phyloP scores from a whole-genome alignment of 2,113 vertebrate species.

The Planiliza haematocheilus region DNA sequence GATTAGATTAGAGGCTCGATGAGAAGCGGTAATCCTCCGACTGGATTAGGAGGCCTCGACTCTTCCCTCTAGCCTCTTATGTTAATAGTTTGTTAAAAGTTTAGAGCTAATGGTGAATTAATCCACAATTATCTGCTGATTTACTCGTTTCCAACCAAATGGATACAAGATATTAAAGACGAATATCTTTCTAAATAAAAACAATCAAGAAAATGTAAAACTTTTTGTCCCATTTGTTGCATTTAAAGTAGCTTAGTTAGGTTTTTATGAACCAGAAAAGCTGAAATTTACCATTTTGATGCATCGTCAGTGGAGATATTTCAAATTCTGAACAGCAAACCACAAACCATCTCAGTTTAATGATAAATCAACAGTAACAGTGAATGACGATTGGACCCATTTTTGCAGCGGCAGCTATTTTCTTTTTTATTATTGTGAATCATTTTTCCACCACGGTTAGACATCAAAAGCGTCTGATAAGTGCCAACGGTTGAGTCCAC shows the following conservation, averaged over 20 bases:
- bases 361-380: not conserved
- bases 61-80: conserved; percentile 3
- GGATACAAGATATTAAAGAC: too few relatives aligned
- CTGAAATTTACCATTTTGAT: too few relatives aligned
- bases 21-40: conserved; percentile 46
- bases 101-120: not conserved
- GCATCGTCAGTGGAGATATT: not conserved
- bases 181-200: too few relatives aligned
- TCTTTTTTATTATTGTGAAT: conserved; percentile 72
- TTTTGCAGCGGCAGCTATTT: conserved; percentile 61
- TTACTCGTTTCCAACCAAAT: too few relatives aligned
- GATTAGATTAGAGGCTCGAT: not conserved
- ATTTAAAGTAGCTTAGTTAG: too few relatives aligned
- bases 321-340: not conserved
- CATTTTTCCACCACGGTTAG: conserved; percentile 51
- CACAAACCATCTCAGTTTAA: too few relatives aligned
- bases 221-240: too few relatives aligned
- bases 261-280: too few relatives aligned
- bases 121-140: too few relatives aligned
- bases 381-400: conserved; percentile 3
- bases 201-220: too few relatives aligned
- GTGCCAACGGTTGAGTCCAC: not conserved
- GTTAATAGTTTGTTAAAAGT: not conserved
- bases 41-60: conserved; percentile 28
- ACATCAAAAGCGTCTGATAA: conserved; percentile 42